Evolutionary conservation across 2,113 vertebrate species (phyloP).

Genomic region (Varanus komodoensis): DNA sequence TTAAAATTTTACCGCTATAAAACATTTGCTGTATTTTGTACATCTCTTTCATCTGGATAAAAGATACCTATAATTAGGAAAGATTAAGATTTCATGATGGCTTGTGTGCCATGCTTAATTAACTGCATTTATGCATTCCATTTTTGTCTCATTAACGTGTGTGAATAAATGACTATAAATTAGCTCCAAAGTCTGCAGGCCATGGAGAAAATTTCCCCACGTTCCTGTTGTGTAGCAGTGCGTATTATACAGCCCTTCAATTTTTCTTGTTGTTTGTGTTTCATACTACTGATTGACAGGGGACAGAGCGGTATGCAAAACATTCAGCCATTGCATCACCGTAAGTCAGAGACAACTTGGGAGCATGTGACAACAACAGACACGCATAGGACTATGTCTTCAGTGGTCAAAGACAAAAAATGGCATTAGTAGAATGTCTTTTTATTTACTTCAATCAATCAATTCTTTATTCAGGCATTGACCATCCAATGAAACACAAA

Average conservation of each 20-base stretch:
- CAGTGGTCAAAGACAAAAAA: too few relatives aligned
- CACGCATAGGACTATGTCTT: too few relatives aligned
- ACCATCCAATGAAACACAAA: too few relatives aligned
- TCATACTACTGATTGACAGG: not conserved
- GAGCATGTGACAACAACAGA: too few relatives aligned
- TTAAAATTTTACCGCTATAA: conserved; percentile 16
- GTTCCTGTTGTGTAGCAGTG: conserved; percentile 31
- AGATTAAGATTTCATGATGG: not conserved
- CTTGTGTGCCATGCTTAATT: not conserved
- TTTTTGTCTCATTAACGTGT: conserved; percentile 41
- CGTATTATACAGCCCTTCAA: not conserved
- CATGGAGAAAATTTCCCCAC: not conserved
- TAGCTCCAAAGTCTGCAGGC: conserved; percentile 37
- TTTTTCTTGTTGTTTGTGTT: not conserved
- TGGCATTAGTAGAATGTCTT: too few relatives aligned
- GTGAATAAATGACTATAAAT: conserved; percentile 19
- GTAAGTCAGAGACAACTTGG: too few relatives aligned
- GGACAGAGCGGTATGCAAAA: too few relatives aligned
- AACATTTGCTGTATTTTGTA: not conserved
- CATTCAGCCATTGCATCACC: too few relatives aligned
- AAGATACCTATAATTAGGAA: not conserved
- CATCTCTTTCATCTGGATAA: not conserved
- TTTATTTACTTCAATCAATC: too few relatives aligned
- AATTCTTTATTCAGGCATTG: too few relatives aligned
- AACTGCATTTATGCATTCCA: conserved; percentile 6